Conservation (phyloP, 35 echinoderm and acorn worm species). For the Amphiura filiformis region DNA sequence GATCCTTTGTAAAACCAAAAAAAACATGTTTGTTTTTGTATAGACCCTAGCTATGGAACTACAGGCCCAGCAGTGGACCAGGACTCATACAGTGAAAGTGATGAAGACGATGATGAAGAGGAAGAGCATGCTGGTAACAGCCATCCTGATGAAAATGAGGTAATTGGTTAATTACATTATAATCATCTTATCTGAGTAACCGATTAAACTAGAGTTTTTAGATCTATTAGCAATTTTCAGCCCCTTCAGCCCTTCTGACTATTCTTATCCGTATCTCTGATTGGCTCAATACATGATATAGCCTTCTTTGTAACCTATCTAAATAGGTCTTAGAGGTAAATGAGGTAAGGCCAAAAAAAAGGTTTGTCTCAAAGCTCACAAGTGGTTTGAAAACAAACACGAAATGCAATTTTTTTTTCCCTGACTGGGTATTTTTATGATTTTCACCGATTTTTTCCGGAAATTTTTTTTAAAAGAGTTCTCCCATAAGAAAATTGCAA, state of each 20-base stretch:
- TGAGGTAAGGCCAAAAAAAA: too few species aligned
- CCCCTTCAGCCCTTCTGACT: not conserved
- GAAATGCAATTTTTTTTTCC: too few species aligned
- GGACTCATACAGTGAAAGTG: not conserved
- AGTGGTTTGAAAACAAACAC: too few species aligned
- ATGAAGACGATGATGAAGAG: not conserved
- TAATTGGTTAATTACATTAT: not conserved
- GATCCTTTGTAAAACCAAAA: not conserved
- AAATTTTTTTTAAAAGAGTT: too few species aligned
- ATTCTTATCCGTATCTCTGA: not conserved
- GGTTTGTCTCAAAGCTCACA: too few species aligned
- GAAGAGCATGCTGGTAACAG: not conserved
- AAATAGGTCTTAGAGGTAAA: not conserved
- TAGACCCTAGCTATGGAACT: not conserved
- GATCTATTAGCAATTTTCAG: not conserved
- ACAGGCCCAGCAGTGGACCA: not conserved
- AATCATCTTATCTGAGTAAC: not conserved
- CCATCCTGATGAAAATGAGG: not conserved
- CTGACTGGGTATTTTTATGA: not conserved
- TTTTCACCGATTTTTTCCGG: too few species aligned
- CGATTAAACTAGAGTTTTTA: not conserved
- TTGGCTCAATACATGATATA: too few species aligned
- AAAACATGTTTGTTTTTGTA: not conserved
- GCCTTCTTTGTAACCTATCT: too few species aligned
- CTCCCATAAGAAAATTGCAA: too few species aligned